A percentile compares a stretch with the other conserved stretches of the same genome.
phyloP scores from a whole-genome alignment of 2,888 invertebrate genomes.

The Orchesella flavescens region DNA sequence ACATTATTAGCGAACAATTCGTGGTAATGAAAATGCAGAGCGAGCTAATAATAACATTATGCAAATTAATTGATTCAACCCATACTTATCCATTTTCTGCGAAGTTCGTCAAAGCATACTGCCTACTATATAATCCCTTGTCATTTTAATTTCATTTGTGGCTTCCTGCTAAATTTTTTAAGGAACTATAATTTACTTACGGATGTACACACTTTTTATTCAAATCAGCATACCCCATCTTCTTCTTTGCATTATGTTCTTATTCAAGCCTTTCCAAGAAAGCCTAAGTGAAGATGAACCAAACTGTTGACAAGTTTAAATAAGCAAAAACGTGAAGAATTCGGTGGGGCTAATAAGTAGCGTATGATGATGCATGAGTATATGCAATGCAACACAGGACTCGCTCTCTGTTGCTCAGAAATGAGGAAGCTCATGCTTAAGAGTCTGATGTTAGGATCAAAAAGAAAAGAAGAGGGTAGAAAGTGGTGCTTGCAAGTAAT shows the following conservation, averaged over 20 bases:
- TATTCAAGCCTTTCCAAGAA: constrained; percentile 46
- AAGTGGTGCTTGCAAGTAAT: constrained; percentile 3
- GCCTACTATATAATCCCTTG: no score
- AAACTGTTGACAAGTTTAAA: constrained; percentile 48
- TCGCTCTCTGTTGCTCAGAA: not conserved
- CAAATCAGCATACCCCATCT: not conserved
- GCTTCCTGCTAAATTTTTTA: not conserved
- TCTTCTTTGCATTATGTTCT: constrained; percentile 30
- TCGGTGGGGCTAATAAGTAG: no score
- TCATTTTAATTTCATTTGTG: not conserved
- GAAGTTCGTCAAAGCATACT: no score
- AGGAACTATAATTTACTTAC: not conserved
- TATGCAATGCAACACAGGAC: not conserved
- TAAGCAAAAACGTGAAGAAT: not conserved
- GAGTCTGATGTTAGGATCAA: not conserved
- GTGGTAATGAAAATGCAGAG: not conserved
- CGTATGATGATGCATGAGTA: not conserved
- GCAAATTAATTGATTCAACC: no score
- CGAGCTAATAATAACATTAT: no score
- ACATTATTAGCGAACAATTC: not conserved
- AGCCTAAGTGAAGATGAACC: constrained; percentile 14
- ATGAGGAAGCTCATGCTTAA: not conserved
- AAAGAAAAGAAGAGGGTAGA: constrained; percentile 23
- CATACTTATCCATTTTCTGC: no score
- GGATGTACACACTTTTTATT: not conserved